phyloP scores from a whole-genome alignment of 2,113 vertebrate species.

The Albula goreensis region DNA sequence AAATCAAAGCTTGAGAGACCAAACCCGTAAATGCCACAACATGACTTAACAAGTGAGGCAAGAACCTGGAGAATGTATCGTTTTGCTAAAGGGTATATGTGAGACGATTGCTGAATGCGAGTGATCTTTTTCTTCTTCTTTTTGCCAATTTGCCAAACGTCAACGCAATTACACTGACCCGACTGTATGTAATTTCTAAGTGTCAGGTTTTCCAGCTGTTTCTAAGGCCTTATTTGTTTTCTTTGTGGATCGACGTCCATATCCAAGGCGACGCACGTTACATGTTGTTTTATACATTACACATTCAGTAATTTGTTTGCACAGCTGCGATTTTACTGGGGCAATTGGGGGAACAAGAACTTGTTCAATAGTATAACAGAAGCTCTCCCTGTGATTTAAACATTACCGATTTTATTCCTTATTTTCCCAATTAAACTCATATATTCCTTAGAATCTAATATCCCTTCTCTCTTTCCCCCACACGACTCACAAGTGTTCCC shows the following conservation, averaged over 20 bases:
- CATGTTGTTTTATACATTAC: background rate
- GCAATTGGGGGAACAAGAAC: background rate
- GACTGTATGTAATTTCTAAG: background rate
- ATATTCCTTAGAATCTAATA: no score
- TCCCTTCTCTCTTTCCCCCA: no score
- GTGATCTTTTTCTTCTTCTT: slow-evolving; percentile 16
- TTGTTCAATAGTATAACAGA: background rate
- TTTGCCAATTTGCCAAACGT: background rate
- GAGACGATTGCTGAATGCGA: slow-evolving; percentile 37
- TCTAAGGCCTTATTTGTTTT: background rate
- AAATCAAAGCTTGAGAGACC: slow-evolving; percentile 35
- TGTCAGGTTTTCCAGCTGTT: background rate
- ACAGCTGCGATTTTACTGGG: background rate
- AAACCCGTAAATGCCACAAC: slow-evolving; percentile 71
- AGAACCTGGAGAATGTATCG: slow-evolving; percentile 56
- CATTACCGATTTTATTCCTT: background rate
- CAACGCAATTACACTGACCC: background rate
- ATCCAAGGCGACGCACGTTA: background rate
- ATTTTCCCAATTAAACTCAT: background rate
- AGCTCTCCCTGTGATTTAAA: background rate
- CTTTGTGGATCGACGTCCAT: background rate
- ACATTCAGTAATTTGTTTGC: background rate
- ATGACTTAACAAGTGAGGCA: slow-evolving; percentile 68
- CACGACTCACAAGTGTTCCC: no score
- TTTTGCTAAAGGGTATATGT: slow-evolving; percentile 57